Evolutionary conservation across 2,113 vertebrate species (phyloP).

Genomic region (Falco punctatus): DNA sequence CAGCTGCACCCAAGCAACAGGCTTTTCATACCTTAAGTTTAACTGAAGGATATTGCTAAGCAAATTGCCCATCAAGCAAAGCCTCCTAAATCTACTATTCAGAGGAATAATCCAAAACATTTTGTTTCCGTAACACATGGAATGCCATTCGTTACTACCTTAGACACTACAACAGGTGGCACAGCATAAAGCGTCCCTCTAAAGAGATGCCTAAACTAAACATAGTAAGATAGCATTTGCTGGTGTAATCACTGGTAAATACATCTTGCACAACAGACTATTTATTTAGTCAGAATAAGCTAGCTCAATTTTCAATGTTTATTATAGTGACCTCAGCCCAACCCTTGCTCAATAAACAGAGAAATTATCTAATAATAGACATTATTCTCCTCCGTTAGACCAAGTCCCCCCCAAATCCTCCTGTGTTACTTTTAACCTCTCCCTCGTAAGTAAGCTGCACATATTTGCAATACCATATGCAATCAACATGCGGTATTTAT

Average conservation of each 20-base stretch:
- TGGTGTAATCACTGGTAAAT: neutral
- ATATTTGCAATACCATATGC: neutral
- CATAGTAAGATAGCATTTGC: neutral
- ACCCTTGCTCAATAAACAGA: neutral
- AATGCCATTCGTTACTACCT: neutral
- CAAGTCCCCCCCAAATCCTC: neutral
- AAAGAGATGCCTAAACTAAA: neutral
- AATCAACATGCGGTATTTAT: neutral
- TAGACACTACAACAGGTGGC: neutral
- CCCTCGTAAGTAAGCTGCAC: neutral
- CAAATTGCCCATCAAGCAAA: neutral
- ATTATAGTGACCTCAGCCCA: neutral
- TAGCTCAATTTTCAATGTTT: neutral
- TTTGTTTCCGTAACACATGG: accelerated
- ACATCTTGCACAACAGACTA: neutral
- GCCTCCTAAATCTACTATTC: neutral
- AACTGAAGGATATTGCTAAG: neutral
- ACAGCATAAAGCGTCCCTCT: neutral
- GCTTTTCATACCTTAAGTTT: neutral
- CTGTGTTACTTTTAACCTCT: neutral
- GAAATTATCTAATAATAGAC: neutral
- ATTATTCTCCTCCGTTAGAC: neutral
- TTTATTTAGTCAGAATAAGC: neutral
- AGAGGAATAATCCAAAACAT: neutral
- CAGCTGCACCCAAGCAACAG: neutral